Evolutionary conservation across 2,888 invertebrate genomes (phyloP).

Genomic region (Dasypogon diadema): DNA sequence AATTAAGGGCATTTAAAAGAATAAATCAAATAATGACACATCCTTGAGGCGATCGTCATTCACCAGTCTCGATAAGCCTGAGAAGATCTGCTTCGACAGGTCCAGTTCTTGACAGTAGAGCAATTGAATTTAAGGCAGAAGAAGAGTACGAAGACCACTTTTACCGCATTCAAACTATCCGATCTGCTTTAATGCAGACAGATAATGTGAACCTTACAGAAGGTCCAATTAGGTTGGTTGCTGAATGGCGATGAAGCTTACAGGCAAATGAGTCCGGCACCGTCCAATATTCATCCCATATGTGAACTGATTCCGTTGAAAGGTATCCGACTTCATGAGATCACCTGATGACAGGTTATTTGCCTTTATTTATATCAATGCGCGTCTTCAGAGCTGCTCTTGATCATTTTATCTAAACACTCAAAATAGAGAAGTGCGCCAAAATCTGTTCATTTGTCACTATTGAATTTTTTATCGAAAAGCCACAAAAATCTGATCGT

Average conservation of each 20-base stretch:
- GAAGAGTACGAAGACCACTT: neutral
- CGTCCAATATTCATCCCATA: neutral
- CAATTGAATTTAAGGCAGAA: neutral
- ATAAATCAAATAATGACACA: slow-evolving; percentile 60
- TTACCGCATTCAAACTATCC: neutral
- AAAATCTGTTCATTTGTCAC: neutral
- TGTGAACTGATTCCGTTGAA: neutral
- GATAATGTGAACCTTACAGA: neutral
- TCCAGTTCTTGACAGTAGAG: slow-evolving; percentile 1
- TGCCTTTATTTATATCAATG: no score
- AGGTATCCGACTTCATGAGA: neutral
- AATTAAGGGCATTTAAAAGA: slow-evolving; percentile 60
- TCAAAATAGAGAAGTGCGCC: slow-evolving; percentile 9
- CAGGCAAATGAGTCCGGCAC: neutral
- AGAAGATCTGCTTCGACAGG: slow-evolving; percentile 34
- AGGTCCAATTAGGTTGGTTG: slow-evolving; percentile 29
- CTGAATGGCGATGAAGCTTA: slow-evolving; percentile 10
- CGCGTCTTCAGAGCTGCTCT: neutral
- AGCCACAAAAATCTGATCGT: slow-evolving; percentile 50
- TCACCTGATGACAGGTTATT: slow-evolving; percentile 6
- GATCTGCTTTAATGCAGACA: neutral
- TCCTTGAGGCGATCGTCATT: slow-evolving; percentile 59
- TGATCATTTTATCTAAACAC: neutral
- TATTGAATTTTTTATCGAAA: slow-evolving; percentile 12
- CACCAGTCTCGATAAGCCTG: slow-evolving; percentile 47